phyloP scores from a whole-genome alignment of 2,797 vertebrate species.

The Ctenosaura bakeri region DNA sequence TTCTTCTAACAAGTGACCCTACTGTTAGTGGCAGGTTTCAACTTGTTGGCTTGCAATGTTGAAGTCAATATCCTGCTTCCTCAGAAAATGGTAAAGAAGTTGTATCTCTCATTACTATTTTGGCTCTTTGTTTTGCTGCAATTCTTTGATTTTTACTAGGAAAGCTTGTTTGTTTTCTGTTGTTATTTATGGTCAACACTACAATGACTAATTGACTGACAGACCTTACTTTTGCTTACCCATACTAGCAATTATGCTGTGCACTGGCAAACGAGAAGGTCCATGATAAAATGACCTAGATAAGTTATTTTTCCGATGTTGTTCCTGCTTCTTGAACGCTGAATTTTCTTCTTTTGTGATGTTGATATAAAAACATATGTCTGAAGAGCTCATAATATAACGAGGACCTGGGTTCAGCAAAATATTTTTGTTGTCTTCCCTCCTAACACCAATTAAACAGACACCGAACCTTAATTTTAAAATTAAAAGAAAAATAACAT shows the following conservation, averaged over 20 bases:
- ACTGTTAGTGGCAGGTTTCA: background rate
- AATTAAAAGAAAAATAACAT: constrained; percentile 72
- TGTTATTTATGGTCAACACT: background rate
- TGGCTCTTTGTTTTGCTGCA: background rate
- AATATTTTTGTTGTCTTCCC: constrained; percentile 90
- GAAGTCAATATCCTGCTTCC: background rate
- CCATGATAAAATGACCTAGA: constrained; percentile 81
- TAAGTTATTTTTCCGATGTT: constrained; percentile 72
- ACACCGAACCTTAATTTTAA: constrained; percentile 87
- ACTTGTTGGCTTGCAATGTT: background rate
- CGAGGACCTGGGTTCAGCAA: constrained; percentile 87
- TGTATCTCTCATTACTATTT: background rate
- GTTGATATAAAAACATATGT: constrained; percentile 89
- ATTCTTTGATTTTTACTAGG: background rate
- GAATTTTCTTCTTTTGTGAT: constrained; percentile 91
- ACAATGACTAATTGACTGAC: background rate
- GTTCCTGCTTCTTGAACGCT: constrained; percentile 84
- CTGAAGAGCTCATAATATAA: constrained; percentile 87
- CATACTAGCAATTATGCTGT: constrained; percentile 87
- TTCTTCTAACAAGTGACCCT: background rate
- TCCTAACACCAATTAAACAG: constrained; percentile 88
- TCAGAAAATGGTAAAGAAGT: background rate
- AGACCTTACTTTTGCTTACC: constrained; percentile 75
- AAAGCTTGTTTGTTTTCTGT: background rate
- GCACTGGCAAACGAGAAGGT: constrained; percentile 82